Evolutionary conservation across 1,140 invertebrate species (phyloP), one percentile per base, ranked within the genome.

Genomic region (Periplaneta americana): DNA sequence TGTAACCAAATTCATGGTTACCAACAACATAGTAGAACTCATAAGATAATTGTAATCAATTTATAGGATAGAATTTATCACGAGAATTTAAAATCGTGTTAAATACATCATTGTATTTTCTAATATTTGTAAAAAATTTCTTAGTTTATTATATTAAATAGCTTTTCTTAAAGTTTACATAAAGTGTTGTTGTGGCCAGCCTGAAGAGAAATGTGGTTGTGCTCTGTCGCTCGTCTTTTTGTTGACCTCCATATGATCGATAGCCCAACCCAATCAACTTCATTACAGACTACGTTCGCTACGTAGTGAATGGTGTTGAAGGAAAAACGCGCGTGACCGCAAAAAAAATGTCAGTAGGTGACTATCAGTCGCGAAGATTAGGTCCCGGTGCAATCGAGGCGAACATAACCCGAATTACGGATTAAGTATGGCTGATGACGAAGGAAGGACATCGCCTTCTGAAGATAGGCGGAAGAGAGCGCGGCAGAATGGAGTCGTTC

Each of bases 401-500:
- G 3, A 9, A 48, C 39, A 48, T 48, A 17, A 48, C 39, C 5
- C 39, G n/a, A n/a, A 48, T 48, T 48, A 17, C 39, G 5, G 39
- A 48, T 2, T 48, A 48, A 66, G 5, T 11, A 66, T 66, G 48
- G 48, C 48, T 66, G 48, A 66, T 66, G n/a, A n/a, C n/a, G n/a
- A n/a, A n/a, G 22, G n/a, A 66, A 3, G 22, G n/a, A 28, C 33
- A 32, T 35, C 13, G 15, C 33, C 0, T 9, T 3, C 75, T 22
- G 35, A 78, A 36, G 34, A 36, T 18, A 3, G 84, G 6, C 86
- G 87, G 81, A 87, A 87, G 82, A 88, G 88, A 83, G 89, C 90
- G 84, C 90, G 91, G 76, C 94, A 95, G 87, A 96, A 96, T 89
- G 93, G 93, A 80, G 93, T 96, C 82, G 93, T 96, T 75, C 95